Evolutionary conservation across 2,113 vertebrate species (phyloP), one percentile per base, ranked within the genome.

Genomic region (Myxocyprinus asiaticus): DNA sequence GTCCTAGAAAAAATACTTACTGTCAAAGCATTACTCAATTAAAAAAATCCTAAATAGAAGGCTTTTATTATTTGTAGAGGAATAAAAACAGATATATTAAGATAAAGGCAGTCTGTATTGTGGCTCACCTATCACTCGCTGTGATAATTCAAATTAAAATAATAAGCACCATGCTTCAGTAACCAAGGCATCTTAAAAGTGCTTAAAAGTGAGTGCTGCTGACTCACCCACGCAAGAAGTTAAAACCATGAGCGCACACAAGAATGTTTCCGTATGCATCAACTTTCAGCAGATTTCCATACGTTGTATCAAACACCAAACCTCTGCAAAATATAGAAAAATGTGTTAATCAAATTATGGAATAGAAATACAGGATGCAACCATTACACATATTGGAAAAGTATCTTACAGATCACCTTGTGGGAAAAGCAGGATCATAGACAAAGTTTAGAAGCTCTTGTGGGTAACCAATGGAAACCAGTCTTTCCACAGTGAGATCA

Each of bases 221-320:
- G 22, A 33, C 96, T 95, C 69, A 99, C 98, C 96, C 97, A 89
- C 95, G 94, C 83, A 98, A 94, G 90, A 99, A 99, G 89, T 97
- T 97, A 90, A 99, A 99, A 76, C 98, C 98, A 82, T 99, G 98
- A 87, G 95, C 96, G 89, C 98, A 99, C 53, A 99, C 97, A 68
- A 99, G 91, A 76, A 99, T 97, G 84, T 99, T 99, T 63, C 98
- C 98, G 82, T 99, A 99, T 51, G 96, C 95, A 88, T 99, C 98
- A 42, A 99, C 97, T 93, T 99, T 99, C 88, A 99, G 85, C 73
- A 99, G 91, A 91, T 99, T 99, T 88, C 98, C 98, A 88, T 97
- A 96, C 79, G 95, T 91, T 44, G 96, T 98, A 87, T 99, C 98
- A 92, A 98, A 99, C 80, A 99, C 96, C 84, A 99, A 92, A 85